Conservation (phyloP, 2,113 vertebrate species). For the Calyptommatus sinebrachiatus region DNA sequence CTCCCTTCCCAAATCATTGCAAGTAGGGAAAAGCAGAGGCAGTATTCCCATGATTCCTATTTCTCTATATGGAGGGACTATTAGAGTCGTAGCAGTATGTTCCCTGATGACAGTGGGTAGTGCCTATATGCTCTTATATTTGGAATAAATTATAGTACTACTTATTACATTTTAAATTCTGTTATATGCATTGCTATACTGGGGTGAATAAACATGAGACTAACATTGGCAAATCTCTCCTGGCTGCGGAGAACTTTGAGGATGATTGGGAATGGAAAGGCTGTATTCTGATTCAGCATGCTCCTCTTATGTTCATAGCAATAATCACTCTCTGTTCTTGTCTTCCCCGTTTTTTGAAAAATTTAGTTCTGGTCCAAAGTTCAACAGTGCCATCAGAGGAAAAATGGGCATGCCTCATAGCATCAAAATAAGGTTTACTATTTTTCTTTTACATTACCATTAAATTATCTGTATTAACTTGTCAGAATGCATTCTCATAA, state of each 20-base stretch:
- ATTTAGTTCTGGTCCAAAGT: slow-evolving; percentile 87
- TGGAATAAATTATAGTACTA: neutral
- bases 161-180: neutral
- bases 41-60: too few species aligned
- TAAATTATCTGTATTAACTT: slow-evolving; percentile 58
- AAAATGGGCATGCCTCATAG: slow-evolving; percentile 90
- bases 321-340: neutral
- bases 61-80: too few species aligned
- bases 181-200: neutral
- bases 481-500: slow-evolving; percentile 38
- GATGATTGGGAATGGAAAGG: neutral
- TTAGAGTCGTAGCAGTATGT: too few species aligned
- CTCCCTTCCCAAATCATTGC: too few species aligned
- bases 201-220: neutral
- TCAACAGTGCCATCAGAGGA: slow-evolving; percentile 90
- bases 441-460: slow-evolving; percentile 57
- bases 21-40: too few species aligned
- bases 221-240: neutral
- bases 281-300: too few species aligned
- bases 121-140: too few species aligned
- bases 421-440: slow-evolving; percentile 89
- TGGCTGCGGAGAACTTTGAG: neutral
- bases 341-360: slow-evolving; percentile 68
- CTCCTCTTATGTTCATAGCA: neutral
- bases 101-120: too few species aligned